A percentile compares a stretch with the other conserved stretches of the same genome.
These are phyloP conservation scores for Yponomeuta evonymella DNA, from an alignment of 2,888 invertebrate genomes.

Conservation along the genomic window DNA sequence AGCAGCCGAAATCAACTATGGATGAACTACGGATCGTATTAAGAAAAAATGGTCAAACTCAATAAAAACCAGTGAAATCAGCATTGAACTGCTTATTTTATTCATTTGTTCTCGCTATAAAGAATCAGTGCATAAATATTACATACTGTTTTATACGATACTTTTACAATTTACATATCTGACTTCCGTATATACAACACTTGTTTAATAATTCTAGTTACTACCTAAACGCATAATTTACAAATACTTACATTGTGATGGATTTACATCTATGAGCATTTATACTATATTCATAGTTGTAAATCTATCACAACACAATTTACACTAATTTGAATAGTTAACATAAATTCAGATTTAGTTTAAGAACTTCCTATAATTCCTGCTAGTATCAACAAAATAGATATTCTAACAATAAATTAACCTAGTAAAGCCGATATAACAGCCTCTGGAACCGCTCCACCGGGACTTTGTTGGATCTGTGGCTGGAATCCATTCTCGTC, in stretches of 20 bases:
- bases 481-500: slow-evolving; percentile 73
- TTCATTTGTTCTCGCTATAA: slow-evolving; percentile 26
- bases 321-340: too few species aligned
- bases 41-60: too few species aligned
- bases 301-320: too few species aligned
- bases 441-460: slow-evolving; percentile 50
- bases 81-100: too few species aligned
- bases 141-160: slow-evolving; percentile 43
- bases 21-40: too few species aligned
- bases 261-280: too few species aligned
- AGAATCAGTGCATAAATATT: slow-evolving; percentile 65
- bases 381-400: too few species aligned
- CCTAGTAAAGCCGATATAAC: slow-evolving; percentile 58
- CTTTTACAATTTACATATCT: background rate
- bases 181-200: background rate
- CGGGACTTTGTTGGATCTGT: slow-evolving; percentile 58
- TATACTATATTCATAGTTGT: too few species aligned
- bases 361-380: too few species aligned
- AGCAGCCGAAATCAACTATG: too few species aligned
- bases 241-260: background rate
- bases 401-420: slow-evolving; percentile 27
- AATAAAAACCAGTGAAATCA: too few species aligned
- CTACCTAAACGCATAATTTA: background rate
- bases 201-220: background rate
- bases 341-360: too few species aligned